Conservation (phyloP, 2,888 invertebrate species). For the Dasysyrphus tricinctus region DNA sequence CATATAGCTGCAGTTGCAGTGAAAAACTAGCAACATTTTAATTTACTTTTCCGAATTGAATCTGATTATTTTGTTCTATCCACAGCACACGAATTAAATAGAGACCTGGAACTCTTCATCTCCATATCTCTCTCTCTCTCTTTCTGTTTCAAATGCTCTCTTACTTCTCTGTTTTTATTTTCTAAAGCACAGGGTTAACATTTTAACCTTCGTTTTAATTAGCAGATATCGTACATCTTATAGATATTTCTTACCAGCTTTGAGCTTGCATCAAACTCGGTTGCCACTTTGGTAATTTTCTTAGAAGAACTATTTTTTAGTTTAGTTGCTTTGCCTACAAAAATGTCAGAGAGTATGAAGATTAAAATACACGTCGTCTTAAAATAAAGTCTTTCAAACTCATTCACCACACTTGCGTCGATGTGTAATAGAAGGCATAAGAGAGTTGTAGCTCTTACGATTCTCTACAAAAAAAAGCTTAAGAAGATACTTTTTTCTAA, state of each 20-base stretch:
- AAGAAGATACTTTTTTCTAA: no score
- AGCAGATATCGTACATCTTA: constrained; percentile 54
- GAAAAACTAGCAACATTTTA: constrained; percentile 67
- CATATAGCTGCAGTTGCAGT: constrained; percentile 29
- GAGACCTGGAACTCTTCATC: no score
- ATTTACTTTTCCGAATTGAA: constrained; percentile 70
- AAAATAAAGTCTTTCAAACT: no score
- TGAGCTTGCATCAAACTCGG: not conserved
- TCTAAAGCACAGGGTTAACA: constrained; percentile 40
- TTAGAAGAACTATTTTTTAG: not conserved
- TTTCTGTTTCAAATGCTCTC: no score
- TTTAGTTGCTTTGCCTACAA: not conserved
- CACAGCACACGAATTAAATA: not conserved
- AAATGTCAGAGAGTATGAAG: no score
- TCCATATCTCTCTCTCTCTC: not conserved
- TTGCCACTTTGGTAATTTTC: not conserved
- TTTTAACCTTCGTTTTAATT: constrained; percentile 74
- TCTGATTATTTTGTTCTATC: constrained; percentile 62
- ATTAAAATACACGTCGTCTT: no score
- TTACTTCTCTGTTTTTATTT: constrained; percentile 29
- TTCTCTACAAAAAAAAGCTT: no score
- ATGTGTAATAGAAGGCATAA: no score
- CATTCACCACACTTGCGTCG: no score
- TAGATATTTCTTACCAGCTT: not conserved
- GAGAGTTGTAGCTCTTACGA: no score